These are phyloP conservation scores for Latrodectus elegans DNA, from an alignment of 2,888 invertebrate species.

Conservation along the genomic window DNA sequence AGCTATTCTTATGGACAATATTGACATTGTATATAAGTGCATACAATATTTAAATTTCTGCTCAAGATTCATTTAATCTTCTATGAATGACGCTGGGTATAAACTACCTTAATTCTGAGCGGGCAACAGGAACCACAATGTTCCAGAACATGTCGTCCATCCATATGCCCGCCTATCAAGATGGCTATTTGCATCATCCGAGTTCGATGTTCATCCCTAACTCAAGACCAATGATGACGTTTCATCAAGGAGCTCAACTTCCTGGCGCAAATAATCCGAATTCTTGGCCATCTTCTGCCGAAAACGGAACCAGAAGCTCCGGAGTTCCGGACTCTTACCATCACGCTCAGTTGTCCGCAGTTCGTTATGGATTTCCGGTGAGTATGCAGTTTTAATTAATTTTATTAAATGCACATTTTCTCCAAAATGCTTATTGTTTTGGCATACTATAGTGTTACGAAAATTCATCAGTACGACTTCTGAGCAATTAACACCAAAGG, in stretches of 20 bases:
- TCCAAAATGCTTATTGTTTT: no score
- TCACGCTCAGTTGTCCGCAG: constrained; percentile 49
- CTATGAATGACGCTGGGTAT: constrained; percentile 55
- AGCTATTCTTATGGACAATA: no score
- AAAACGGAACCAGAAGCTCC: constrained; percentile 21
- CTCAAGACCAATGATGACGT: constrained; percentile 48
- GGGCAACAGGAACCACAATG: constrained; percentile 51
- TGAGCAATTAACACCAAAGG: no score
- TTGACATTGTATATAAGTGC: no score
- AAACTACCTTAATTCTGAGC: constrained; percentile 17
- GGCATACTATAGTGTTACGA: no score
- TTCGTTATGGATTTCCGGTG: constrained; percentile 56
- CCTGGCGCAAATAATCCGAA: constrained; percentile 26
- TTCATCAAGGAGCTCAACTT: constrained; percentile 46
- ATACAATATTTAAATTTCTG: neutral
- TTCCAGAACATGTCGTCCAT: constrained; percentile 62
- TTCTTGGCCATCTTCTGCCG: constrained; percentile 8
- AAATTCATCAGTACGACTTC: no score
- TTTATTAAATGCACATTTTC: no score
- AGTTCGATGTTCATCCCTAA: constrained; percentile 51
- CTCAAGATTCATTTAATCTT: neutral
- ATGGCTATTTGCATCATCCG: constrained; percentile 45
- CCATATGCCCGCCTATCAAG: constrained; percentile 56
- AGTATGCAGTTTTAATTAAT: neutral
- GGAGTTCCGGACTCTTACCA: constrained; percentile 42